Base-by-base conservation (phyloP, 2,113 vertebrate genomes). In the Nycticorax nycticorax region DNA sequence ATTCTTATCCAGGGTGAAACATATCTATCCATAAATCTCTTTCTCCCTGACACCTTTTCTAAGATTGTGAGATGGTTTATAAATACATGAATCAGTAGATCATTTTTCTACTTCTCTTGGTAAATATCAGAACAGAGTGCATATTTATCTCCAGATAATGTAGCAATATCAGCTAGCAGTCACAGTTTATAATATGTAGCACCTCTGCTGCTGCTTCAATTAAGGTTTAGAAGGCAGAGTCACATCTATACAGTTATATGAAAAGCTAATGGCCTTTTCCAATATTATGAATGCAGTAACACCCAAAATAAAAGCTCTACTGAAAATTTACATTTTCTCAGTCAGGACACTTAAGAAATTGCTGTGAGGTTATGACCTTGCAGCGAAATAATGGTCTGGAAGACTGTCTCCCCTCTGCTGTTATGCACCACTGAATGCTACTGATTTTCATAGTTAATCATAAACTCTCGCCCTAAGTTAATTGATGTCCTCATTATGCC, bases 401-500 rank as follows among this genome's bases (percentile, higher is more conserved):
- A 87, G 71, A 53, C 78, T 60, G 64, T 94, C 86, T 96, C 92
- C 41, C n/a, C 87, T 95, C 77, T 95, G 82, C 89, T 72, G 62
- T 76, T 96, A 91, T 91, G 82, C 87, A 79, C 90, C 74, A 39
- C 63, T 93, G 82, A 91, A 85, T 93, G 74, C 73, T 92, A 74
- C 95, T 77, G 96, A 96, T 93, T 97, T 97, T 94, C 94, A 47
- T 73, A 96, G 95, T 96, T 95, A 96, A 94, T 95, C 94, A 94
- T 92, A 94, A 97, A 93, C 2, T n/a, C 88, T 96, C 73, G 95
- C 93, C 93, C 95, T 96, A 59, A 97, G 95, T 97, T 97, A 97
- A 97, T 95, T 93, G 91, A 96, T 97, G 96, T 62, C 95, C 96
- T 94, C 95, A 97, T 97, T 97, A 97, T 97, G 96, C 97, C 95